Base-by-base conservation (phyloP, 2,888 invertebrate genomes). In the Phortica okadai region DNA sequence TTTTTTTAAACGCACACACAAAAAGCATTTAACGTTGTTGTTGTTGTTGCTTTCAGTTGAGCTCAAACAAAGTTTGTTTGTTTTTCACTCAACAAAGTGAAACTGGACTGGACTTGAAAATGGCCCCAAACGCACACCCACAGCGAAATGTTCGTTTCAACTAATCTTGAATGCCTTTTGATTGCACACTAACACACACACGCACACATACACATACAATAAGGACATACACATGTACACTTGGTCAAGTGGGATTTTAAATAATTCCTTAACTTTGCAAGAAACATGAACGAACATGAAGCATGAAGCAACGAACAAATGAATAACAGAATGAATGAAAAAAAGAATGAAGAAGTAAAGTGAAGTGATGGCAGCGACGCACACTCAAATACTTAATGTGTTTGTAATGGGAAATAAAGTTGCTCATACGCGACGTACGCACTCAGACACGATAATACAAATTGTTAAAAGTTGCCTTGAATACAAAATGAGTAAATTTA, bases 201-300 rank as follows among this genome's bases (percentile, higher is more conserved):
- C 41, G n/a, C 7, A 44, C 44, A 41, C 67, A n/a, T 54, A 42
- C 14, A n/a, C 2, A 6, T 14, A 73, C 41, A 72, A 72, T 11
- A 54, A 72, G 14, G 54, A 58, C 56, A 16, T 10, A 54, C 16
- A 42, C 33, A 25, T 74, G 82, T 81, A 81, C 76, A 84, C 83
- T 79, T 74, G 82, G 80, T 82, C 84, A 82, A 84, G 82, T 84
- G 84, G 82, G 82, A 86, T 83, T 88, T 86, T 85, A 80, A 85
- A 84, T 85, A 86, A 84, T 83, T 84, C 81, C 82, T 81, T 74
- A 78, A 82, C 78, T 78, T 78, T 5, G 75, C 74, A 77, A 82
- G 77, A 74, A 75, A 80, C 77, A 80, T 76, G 80, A 56, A 74
- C 76, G 10, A 54, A 67, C 42, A 74, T 5, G 77, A 56, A 16